These are phyloP conservation scores for Bombus confusus DNA, from an alignment of 1,140 invertebrate species.

Conservation along the genomic window DNA sequence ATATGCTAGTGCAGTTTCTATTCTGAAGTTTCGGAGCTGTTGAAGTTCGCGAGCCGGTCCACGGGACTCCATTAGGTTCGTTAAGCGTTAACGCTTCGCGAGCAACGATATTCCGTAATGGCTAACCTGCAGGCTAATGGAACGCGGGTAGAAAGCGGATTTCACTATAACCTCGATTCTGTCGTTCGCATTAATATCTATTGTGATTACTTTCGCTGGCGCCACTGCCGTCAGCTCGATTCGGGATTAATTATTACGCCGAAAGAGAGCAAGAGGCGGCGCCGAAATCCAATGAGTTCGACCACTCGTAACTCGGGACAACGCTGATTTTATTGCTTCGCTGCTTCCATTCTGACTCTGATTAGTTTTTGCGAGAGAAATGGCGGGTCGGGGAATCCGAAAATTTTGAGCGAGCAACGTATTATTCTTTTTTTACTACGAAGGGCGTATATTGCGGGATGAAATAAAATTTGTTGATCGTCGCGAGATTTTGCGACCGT, in stretches of 20 bases:
- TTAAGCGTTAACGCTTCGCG: conserved; percentile 51
- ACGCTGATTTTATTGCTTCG: conserved; percentile 9
- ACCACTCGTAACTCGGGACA: background rate
- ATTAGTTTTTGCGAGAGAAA: too few species aligned
- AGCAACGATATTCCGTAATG: conserved; percentile 46
- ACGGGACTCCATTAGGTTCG: conserved; percentile 47
- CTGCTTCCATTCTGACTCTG: background rate
- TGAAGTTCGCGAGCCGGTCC: conserved; percentile 49
- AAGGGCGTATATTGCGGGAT: too few species aligned
- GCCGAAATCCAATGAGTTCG: background rate
- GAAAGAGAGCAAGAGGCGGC: background rate
- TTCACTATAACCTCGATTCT: conserved; percentile 37
- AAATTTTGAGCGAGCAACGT: background rate
- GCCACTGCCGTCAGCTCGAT: background rate
- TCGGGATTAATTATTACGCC: conserved; percentile 38
- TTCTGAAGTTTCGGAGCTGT: background rate
- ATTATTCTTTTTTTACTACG: too few species aligned
- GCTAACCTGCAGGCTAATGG: conserved; percentile 38
- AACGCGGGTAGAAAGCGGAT: conserved; percentile 45
- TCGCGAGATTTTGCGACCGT: too few species aligned
- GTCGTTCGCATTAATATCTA: conserved; percentile 46
- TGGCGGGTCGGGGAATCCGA: background rate
- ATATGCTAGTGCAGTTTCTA: background rate
- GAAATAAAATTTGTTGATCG: too few species aligned
- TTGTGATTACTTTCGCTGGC: conserved; percentile 47